Evolutionary conservation across 2,113 vertebrate genomes (phyloP).

Genomic region (Myiozetetes cayanensis): DNA sequence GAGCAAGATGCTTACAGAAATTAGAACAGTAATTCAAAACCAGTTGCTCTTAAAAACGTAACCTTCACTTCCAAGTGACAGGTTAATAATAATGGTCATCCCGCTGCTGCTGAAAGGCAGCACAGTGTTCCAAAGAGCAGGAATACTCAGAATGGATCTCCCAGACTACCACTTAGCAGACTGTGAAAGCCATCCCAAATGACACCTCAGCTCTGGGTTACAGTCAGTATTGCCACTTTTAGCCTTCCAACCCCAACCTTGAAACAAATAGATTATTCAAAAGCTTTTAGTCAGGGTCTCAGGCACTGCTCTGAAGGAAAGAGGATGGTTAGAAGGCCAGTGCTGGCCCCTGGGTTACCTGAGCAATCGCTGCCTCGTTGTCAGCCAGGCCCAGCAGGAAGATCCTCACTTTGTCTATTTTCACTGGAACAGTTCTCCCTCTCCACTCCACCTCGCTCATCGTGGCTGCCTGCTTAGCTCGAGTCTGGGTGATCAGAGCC

Average conservation of each 20-base stretch:
- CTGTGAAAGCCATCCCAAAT: background rate
- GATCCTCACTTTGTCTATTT: constrained; percentile 95
- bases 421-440: constrained; percentile 88
- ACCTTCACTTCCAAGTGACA: background rate
- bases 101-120: background rate
- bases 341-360: constrained; percentile 73
- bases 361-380: constrained; percentile 90
- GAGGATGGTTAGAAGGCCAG: background rate
- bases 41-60: background rate
- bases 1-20: background rate
- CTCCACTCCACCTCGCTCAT: constrained; percentile 99
- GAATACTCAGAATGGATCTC: background rate
- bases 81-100: background rate
- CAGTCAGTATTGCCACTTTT: background rate
- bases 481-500: constrained; percentile 92
- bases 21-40: background rate
- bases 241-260: background rate
- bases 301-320: background rate
- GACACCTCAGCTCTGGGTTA: background rate
- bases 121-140: background rate
- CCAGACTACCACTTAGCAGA: background rate
- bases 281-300: background rate
- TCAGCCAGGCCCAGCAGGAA: constrained; percentile 92
- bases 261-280: background rate
- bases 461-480: constrained; percentile 94